Percentiles rank a stretch among this genome's conserved stretches.
Evolutionary conservation across 2,888 invertebrate species (phyloP).

Genomic region (Oligia strigilis): DNA sequence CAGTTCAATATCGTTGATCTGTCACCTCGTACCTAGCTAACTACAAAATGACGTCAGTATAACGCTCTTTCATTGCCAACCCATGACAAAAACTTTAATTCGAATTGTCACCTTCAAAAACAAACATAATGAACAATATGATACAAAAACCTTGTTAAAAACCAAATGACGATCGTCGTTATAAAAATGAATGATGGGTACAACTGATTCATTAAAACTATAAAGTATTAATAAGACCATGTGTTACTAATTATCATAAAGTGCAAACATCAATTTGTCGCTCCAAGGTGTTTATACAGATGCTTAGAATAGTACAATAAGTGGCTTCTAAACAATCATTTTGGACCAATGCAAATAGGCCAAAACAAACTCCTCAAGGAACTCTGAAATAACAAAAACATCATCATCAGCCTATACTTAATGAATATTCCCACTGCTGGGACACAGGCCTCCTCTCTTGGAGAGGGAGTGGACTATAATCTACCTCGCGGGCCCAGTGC

Average conservation of each 20-base stretch:
- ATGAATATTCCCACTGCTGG: too few species aligned
- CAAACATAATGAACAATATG: constrained; percentile 31
- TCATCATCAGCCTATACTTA: background rate
- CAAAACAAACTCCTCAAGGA: background rate
- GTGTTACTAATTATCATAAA: background rate
- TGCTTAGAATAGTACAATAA: background rate
- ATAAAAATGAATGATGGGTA: constrained; percentile 37
- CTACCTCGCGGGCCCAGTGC: too few species aligned
- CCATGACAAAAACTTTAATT: constrained; percentile 45
- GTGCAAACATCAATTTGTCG: background rate
- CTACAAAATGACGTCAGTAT: constrained; percentile 13
- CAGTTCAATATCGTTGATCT: constrained; percentile 18
- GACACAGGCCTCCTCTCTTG: too few species aligned
- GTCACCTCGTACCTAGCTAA: background rate
- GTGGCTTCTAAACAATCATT: background rate
- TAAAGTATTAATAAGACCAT: constrained; percentile 29
- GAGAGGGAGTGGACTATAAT: too few species aligned
- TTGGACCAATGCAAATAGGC: background rate
- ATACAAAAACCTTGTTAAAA: constrained; percentile 30
- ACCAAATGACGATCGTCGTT: background rate
- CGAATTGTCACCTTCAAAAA: constrained; percentile 53
- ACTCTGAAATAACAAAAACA: background rate
- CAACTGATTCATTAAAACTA: constrained; percentile 10
- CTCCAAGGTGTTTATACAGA: background rate
- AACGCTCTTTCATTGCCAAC: constrained; percentile 12